Percentiles rank a stretch among this genome's conserved stretches.
These are phyloP conservation scores for Drosophila nigrodunni DNA, from an alignment of 1,140 invertebrate species.

Conservation along the genomic window DNA sequence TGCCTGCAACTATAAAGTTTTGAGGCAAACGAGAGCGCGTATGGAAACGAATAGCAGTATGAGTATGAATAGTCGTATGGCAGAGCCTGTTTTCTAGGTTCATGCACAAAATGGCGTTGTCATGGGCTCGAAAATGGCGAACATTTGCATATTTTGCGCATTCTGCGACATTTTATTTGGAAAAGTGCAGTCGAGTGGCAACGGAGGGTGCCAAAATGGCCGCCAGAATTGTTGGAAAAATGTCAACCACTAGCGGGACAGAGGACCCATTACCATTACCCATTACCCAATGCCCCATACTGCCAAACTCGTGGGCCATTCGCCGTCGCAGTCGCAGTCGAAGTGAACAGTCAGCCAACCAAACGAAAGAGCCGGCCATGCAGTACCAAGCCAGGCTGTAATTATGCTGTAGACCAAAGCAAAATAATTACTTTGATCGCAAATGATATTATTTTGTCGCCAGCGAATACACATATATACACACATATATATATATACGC, in stretches of 20 bases:
- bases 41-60: background rate
- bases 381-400: conserved; percentile 65
- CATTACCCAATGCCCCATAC: too few species aligned
- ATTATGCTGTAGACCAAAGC: conserved; percentile 84
- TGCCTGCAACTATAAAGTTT: conserved; percentile 40
- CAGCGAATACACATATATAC: conserved; percentile 42
- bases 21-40: background rate
- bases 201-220: conserved; percentile 39
- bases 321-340: conserved; percentile 29
- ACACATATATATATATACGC: conserved; percentile 23
- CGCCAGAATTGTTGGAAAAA: conserved; percentile 33
- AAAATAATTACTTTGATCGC: conserved; percentile 84
- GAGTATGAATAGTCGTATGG: background rate
- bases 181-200: conserved; percentile 53
- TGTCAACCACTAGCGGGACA: conserved; percentile 35
- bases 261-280: conserved; percentile 21
- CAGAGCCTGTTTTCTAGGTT: background rate
- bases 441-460: conserved; percentile 84
- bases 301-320: conserved; percentile 1
- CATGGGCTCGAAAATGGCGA: conserved; percentile 52
- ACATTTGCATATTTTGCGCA: conserved; percentile 74
- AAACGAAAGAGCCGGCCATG: conserved; percentile 45
- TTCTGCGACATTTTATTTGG: conserved; percentile 70
- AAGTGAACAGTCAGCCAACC: conserved; percentile 16
- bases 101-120: conserved; percentile 64